phyloP scores from a whole-genome alignment of 2,797 vertebrate genomes.

The Etheostoma nigrum region DNA sequence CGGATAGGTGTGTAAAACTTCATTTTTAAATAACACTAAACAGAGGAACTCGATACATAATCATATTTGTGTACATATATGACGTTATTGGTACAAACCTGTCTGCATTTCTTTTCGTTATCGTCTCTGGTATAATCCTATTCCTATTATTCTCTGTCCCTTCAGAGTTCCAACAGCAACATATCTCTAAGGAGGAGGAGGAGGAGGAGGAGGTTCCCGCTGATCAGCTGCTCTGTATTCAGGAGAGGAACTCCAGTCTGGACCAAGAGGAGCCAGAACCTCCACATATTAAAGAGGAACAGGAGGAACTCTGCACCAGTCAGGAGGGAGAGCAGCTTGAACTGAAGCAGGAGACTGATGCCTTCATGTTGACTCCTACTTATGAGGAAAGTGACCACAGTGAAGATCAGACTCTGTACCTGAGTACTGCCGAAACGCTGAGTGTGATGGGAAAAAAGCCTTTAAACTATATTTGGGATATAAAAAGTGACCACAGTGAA shows the following conservation, averaged over 20 bases:
- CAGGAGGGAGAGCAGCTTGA: conserved; percentile 18
- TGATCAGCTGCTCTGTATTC: conserved; percentile 15
- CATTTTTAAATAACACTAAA: no score
- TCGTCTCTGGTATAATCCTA: neutral
- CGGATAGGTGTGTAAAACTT: conserved; percentile 1
- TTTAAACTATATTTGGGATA: no score
- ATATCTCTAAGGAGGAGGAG: conserved; percentile 2
- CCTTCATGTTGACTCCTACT: neutral
- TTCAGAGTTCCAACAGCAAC: conserved; percentile 25
- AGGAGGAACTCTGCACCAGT: conserved; percentile 20
- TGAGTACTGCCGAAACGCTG: no score
- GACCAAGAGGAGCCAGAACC: conserved; percentile 12
- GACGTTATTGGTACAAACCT: no score
- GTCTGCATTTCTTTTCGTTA: no score
- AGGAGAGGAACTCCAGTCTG: conserved; percentile 7
- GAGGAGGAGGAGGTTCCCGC: neutral
- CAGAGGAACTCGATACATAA: no score
- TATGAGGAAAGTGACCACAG: neutral
- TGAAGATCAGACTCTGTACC: neutral
- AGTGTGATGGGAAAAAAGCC: no score
- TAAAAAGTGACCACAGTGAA: neutral
- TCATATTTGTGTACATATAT: no score
- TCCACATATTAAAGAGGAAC: conserved; percentile 46
- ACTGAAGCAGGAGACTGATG: conserved; percentile 3
- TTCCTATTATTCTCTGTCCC: neutral